Percentiles rank a stretch among this genome's conserved stretches.
Evolutionary conservation across 2,113 vertebrate species (phyloP).

Genomic region (Hemicordylus capensis): DNA sequence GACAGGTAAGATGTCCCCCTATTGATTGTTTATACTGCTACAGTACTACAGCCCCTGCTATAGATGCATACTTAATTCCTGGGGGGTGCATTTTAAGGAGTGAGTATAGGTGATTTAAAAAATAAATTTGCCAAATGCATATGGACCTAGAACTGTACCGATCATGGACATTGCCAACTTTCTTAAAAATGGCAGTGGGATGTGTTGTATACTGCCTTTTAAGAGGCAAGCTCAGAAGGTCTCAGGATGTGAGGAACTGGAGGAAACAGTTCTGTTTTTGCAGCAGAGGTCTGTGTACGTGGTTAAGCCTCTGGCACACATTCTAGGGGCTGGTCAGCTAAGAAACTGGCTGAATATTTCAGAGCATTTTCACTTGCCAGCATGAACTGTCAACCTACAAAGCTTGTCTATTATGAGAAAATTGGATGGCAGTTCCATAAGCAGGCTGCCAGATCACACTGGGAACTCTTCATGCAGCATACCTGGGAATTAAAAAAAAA

Average conservation of each 20-base stretch:
- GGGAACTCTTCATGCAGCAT: constrained; percentile 22
- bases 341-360: constrained; percentile 27
- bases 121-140: neutral
- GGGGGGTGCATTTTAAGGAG: neutral
- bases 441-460: constrained; percentile 20
- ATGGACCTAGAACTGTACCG: too few species aligned
- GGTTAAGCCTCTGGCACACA: neutral
- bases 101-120: neutral
- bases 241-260: too few species aligned
- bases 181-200: neutral
- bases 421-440: constrained; percentile 22
- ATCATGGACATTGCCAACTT: neutral
- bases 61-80: neutral
- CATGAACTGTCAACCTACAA: constrained; percentile 42
- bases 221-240: too few species aligned
- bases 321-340: constrained; percentile 14
- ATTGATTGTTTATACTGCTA: neutral
- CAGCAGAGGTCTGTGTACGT: too few species aligned
- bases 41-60: neutral
- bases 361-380: constrained; percentile 32
- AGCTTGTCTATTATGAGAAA: neutral
- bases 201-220: too few species aligned
- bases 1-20: neutral
- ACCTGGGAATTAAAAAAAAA: too few species aligned
- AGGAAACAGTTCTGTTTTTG: too few species aligned